Percentiles rank a stretch among this genome's conserved stretches.
These are phyloP conservation scores for Acanthosepion pharaonis DNA, from an alignment of 2,888 invertebrate species.

Conservation along the genomic window DNA sequence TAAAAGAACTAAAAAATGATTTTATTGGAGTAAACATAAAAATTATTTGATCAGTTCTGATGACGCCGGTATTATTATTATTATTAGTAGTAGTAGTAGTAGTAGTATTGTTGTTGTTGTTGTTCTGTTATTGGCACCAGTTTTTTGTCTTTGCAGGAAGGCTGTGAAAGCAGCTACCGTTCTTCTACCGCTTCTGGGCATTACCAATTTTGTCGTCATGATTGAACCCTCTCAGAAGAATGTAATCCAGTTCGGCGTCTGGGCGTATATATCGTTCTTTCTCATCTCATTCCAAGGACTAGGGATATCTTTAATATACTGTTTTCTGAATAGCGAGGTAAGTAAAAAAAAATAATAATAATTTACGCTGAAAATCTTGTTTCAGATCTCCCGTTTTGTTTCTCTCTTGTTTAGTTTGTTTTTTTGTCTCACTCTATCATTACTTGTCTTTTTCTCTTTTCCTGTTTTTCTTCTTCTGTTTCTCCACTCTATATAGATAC, in stretches of 20 bases:
- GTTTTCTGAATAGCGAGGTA: conserved; percentile 77
- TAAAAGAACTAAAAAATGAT: too few species aligned
- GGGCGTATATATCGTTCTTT: conserved; percentile 74
- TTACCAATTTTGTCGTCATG: conserved; percentile 76
- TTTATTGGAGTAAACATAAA: too few species aligned
- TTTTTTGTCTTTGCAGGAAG: conserved; percentile 71
- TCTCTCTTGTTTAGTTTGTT: too few species aligned
- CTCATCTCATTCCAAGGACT: conserved; percentile 77
- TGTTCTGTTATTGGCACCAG: not conserved
- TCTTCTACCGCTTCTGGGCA: conserved; percentile 76
- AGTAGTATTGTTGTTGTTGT: too few species aligned
- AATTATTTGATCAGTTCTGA: too few species aligned
- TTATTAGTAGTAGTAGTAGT: too few species aligned
- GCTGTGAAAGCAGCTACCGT: conserved; percentile 77
- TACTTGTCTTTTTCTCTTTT: not conserved
- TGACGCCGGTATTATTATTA: not conserved
- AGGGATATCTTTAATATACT: conserved; percentile 76
- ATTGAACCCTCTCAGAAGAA: conserved; percentile 72
- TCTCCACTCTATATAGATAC: not conserved
- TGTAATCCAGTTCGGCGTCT: conserved; percentile 71
- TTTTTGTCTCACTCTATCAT: not conserved
- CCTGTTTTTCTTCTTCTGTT: too few species aligned
- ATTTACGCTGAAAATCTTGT: not conserved
- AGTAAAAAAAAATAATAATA: not conserved
- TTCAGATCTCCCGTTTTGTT: not conserved